Evolutionary conservation across 2,113 vertebrate genomes (phyloP).

Genomic region (Halcyon malimbica): DNA sequence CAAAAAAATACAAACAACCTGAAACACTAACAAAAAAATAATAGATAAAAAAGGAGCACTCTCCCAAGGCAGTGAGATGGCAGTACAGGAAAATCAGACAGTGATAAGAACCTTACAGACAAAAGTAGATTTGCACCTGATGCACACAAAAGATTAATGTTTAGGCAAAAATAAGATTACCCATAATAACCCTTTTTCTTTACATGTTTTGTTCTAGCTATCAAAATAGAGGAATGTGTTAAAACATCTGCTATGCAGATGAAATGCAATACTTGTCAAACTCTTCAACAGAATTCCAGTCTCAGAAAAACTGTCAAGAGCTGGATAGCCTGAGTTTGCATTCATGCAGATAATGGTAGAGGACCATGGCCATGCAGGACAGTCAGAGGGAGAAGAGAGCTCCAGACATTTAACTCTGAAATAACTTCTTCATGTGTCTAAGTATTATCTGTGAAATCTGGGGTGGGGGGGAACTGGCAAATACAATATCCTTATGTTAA

Average conservation of each 20-base stretch:
- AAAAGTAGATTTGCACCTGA: background rate
- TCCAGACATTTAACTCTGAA: background rate
- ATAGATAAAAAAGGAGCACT: background rate
- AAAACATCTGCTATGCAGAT: background rate
- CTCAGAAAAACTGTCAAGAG: background rate
- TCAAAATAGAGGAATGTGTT: background rate
- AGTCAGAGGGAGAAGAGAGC: background rate
- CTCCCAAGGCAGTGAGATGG: background rate
- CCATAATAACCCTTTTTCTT: background rate
- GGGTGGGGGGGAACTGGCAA: background rate
- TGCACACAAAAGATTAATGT: fast-evolving
- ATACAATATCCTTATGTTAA: background rate
- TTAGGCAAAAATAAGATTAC: background rate
- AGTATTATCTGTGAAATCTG: background rate
- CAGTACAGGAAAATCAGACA: background rate
- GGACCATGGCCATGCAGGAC: background rate
- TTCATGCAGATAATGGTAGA: background rate
- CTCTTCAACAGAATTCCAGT: background rate
- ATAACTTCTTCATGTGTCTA: background rate
- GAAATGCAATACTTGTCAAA: background rate
- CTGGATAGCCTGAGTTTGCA: background rate
- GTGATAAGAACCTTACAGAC: background rate
- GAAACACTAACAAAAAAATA: background rate
- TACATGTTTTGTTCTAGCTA: background rate
- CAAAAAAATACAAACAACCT: background rate